These are phyloP conservation scores for Drosophila punjabiensis DNA, from an alignment of 1,140 invertebrate genomes.

Conservation along the genomic window DNA sequence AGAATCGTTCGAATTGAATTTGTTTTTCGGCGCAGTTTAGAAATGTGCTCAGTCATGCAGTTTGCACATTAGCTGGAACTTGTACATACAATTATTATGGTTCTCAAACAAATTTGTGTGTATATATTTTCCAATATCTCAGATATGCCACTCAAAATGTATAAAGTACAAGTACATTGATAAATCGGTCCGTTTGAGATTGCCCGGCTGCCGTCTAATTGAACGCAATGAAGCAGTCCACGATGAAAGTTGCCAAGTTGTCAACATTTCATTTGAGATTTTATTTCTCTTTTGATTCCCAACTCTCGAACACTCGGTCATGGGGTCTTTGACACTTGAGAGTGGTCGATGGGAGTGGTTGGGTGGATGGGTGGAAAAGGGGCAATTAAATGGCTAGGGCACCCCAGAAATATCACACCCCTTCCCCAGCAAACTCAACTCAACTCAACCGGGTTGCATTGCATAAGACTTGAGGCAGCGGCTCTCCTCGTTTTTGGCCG, in stretches of 20 bases:
- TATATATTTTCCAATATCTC: slow-evolving; percentile 18
- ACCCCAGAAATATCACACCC: slow-evolving; percentile 57
- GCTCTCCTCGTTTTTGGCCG: slow-evolving; percentile 31
- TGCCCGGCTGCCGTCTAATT: slow-evolving; percentile 33
- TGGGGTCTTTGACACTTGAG: slow-evolving; percentile 80
- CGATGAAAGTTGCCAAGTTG: slow-evolving; percentile 51
- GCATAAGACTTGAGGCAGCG: slow-evolving; percentile 58
- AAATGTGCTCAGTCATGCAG: neutral
- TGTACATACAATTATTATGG: neutral
- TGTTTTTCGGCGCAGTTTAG: neutral
- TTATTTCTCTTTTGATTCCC: slow-evolving; percentile 47
- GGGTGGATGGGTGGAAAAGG: slow-evolving; percentile 10
- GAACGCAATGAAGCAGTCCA: slow-evolving; percentile 41
- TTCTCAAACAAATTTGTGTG: slow-evolving; percentile 1
- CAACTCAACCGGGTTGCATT: slow-evolving; percentile 56
- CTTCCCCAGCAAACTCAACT: slow-evolving; percentile 4
- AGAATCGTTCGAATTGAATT: neutral
- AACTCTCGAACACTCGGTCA: slow-evolving; percentile 77
- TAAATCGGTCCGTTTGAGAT: slow-evolving; percentile 20
- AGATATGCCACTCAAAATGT: slow-evolving; percentile 19
- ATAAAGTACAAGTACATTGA: slow-evolving; percentile 7
- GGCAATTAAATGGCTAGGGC: slow-evolving; percentile 73
- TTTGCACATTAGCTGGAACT: neutral
- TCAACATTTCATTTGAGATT: slow-evolving; percentile 44
- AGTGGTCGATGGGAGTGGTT: slow-evolving; percentile 9